These are phyloP conservation scores for Carcinoscorpius rotundicauda DNA, from an alignment of 1,140 invertebrate genomes.

Conservation along the genomic window DNA sequence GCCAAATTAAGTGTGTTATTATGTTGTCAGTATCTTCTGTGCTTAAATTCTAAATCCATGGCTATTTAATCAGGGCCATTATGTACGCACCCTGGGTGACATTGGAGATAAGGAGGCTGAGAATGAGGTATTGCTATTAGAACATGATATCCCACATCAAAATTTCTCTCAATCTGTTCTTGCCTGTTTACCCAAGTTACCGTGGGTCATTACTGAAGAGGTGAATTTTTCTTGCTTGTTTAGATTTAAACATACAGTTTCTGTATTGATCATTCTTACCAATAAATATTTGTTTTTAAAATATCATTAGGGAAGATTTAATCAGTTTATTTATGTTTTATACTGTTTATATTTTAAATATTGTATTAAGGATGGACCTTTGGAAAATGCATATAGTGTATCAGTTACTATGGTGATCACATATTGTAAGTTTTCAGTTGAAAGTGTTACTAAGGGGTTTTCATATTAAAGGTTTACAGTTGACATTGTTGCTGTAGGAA, in stretches of 20 bases:
- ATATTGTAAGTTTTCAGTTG: too few species aligned
- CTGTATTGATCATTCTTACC: too few species aligned
- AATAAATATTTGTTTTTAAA: neutral
- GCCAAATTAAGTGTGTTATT: too few species aligned
- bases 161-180: constrained; percentile 89
- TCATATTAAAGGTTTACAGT: too few species aligned
- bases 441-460: too few species aligned
- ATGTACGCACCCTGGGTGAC: constrained; percentile 67
- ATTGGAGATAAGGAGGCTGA: constrained; percentile 81
- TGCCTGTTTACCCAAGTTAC: constrained; percentile 75
- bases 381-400: too few species aligned
- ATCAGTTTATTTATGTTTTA: neutral
- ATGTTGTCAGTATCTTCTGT: too few species aligned
- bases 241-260: neutral
- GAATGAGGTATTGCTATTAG: constrained; percentile 83
- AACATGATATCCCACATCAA: constrained; percentile 94
- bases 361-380: too few species aligned
- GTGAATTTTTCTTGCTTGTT: constrained; percentile 33
- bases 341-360: too few species aligned
- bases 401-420: too few species aligned
- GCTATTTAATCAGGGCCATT: constrained; percentile 53
- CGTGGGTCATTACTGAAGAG: constrained; percentile 76
- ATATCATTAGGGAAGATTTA: constrained; percentile 5
- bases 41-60: too few species aligned
- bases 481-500: too few species aligned